Base-by-base conservation (phyloP, 2,888 invertebrate species). In the Encarsia formosa region DNA sequence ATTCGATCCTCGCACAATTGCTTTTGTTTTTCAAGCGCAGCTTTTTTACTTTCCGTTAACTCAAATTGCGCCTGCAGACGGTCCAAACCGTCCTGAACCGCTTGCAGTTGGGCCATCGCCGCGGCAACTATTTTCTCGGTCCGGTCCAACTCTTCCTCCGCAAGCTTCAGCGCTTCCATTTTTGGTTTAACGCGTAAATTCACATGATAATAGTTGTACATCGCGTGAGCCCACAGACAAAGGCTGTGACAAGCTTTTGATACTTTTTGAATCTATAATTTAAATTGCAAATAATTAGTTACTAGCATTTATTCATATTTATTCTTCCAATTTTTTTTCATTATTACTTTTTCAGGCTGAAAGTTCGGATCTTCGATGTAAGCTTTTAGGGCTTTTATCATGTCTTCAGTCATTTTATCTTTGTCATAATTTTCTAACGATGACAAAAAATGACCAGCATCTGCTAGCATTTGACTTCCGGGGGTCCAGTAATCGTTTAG, bases 121-220 rank as follows among this genome's bases (percentile, higher is more conserved):
- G 76, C 79, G 0, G 81, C 84, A 58, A 91, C 71, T 61, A 78
- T 76, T 64, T 77, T 78, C 72, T 91, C 86, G 0, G 90, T 84
- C 43, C 77, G 75, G 1, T 75, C 77, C 1, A 91, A 75, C n/a
- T 85, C 84, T 11, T 76, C 76, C 40, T 83, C 84, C 0, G 95
- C 94, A 24, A 79, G 78, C 0, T 80, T 81, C 22, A 95, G 76
- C 4, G 91, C 89, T 2, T 83, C 86, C 75, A 92, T 91, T 75
- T 97, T 97, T 0, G 96, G 96, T 0, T 87, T 88, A 0, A 92
- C 91, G 5, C 78, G 79, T 60, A 82, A 79, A 65, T 91, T 91
- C 1, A 94, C 91, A 68, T 87, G 86, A 70, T 94, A 94, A 73
- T 90, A 96, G 68, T 91, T 86, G 74, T 88, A 95, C 85, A 96